phyloP scores from a whole-genome alignment of 2,888 invertebrate genomes.

The Julus scanicus region DNA sequence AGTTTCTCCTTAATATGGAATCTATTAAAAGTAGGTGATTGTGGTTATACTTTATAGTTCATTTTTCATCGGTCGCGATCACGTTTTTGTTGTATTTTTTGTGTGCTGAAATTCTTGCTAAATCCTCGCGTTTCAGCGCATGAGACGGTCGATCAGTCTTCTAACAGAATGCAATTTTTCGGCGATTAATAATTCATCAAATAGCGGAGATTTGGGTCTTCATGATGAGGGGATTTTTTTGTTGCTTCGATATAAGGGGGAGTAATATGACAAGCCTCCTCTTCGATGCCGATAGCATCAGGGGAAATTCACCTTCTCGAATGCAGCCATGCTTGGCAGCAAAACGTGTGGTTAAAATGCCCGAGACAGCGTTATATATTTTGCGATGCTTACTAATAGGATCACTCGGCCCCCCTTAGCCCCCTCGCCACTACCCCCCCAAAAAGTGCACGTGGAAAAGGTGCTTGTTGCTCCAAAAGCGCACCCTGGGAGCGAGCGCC shows the following conservation, averaged over 20 bases:
- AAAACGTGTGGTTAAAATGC: not conserved
- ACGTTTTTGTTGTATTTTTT: not conserved
- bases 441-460: not conserved
- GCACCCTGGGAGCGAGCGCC: not conserved
- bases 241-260: not conserved
- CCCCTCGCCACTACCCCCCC: not conserved
- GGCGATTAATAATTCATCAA: constrained; percentile 17
- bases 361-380: constrained; percentile 24
- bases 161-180: not conserved
- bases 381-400: not conserved
- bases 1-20: not conserved
- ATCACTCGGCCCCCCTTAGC: not conserved
- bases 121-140: not conserved
- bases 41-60: not conserved
- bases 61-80: not conserved
- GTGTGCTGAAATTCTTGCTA: not conserved
- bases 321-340: constrained; percentile 26
- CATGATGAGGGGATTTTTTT: not conserved
- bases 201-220: not conserved
- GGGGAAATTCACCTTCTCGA: constrained; percentile 24
- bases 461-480: not conserved
- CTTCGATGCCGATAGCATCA: constrained; percentile 4
- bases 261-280: not conserved
- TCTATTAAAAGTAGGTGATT: not conserved
- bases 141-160: not conserved